These are phyloP conservation scores for Dasypolia templi DNA, from an alignment of 2,888 invertebrate genomes.

Conservation along the genomic window DNA sequence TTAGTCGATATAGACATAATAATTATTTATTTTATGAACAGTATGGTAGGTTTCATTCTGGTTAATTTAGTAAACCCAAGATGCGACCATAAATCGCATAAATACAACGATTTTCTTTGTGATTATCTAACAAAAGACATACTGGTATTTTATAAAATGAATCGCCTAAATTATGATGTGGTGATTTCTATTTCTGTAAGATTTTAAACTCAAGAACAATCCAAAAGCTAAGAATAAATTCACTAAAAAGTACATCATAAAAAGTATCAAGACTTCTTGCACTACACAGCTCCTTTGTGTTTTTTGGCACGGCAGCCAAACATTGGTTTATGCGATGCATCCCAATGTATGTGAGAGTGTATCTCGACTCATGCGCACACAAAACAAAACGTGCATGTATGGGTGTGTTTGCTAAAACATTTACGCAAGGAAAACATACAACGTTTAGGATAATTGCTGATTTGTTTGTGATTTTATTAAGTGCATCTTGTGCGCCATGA, in stretches of 20 bases:
- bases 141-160: not conserved
- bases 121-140: not conserved
- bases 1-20: not conserved
- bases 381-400: conserved; percentile 46
- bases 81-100: not conserved
- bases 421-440: conserved; percentile 69
- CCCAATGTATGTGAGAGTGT: conserved; percentile 68
- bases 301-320: conserved; percentile 89
- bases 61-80: not conserved
- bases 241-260: not conserved
- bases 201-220: not conserved
- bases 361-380: conserved; percentile 69
- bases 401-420: conserved; percentile 65
- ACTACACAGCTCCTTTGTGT: conserved; percentile 80
- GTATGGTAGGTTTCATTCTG: not conserved
- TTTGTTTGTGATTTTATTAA: conserved; percentile 64
- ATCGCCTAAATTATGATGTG: too few relatives aligned
- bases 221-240: not conserved
- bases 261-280: conserved; percentile 79
- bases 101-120: not conserved
- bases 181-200: too few relatives aligned
- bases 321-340: conserved; percentile 87
- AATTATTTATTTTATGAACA: conserved; percentile 1
- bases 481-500: conserved; percentile 52
- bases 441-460: conserved; percentile 63